A percentile compares a stretch with the other conserved stretches of the same genome.
These are phyloP conservation scores for Pristionchus exspectatus DNA, from an alignment of 2,888 invertebrate genomes.

Conservation along the genomic window DNA sequence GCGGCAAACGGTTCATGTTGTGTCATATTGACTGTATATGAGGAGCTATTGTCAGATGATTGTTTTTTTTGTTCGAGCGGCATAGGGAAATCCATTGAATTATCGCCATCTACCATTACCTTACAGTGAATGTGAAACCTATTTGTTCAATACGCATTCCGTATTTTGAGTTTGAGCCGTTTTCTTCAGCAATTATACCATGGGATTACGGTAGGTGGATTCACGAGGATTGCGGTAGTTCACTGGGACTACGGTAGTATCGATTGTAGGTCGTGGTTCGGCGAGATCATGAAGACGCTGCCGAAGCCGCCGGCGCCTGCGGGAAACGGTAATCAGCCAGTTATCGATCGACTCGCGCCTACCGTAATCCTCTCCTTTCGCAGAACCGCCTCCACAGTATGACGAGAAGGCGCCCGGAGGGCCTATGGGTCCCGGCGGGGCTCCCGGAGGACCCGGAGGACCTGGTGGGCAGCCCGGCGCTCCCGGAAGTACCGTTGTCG, in stretches of 20 bases:
- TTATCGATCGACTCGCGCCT: neutral
- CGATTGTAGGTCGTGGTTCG: conserved; percentile 72
- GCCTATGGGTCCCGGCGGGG: neutral
- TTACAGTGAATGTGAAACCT: too few relatives aligned
- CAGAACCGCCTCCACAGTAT: conserved; percentile 25
- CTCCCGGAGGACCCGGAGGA: neutral
- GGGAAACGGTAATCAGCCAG: conserved; percentile 62
- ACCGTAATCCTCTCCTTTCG: neutral
- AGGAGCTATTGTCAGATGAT: too few relatives aligned
- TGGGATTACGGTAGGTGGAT: too few relatives aligned
- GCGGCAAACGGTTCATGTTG: too few relatives aligned
- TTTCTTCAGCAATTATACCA: too few relatives aligned
- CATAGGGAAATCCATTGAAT: too few relatives aligned
- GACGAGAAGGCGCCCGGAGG: neutral
- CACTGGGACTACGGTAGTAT: neutral
- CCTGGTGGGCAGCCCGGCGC: neutral
- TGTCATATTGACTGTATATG: too few relatives aligned
- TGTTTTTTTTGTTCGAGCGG: too few relatives aligned
- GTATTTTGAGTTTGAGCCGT: too few relatives aligned
- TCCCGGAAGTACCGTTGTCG: neutral
- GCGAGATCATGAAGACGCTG: conserved; percentile 75
- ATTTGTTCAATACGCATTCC: too few relatives aligned
- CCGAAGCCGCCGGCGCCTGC: conserved; percentile 68
- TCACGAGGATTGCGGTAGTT: neutral
- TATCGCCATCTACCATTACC: too few relatives aligned